Base-by-base conservation (phyloP, 2,797 vertebrate genomes). In the Paguma larvata region DNA sequence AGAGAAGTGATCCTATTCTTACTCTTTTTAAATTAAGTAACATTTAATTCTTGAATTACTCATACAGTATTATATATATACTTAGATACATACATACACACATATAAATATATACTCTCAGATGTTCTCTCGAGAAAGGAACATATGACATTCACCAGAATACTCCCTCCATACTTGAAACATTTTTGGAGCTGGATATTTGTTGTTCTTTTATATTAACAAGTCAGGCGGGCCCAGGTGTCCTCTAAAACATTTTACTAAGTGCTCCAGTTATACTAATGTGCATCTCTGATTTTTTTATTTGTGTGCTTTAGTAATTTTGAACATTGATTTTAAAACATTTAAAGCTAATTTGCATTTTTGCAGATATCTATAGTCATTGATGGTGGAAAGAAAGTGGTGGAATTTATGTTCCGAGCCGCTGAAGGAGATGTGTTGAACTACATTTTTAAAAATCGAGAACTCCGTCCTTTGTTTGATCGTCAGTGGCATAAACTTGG, bases 401-500 rank as follows among this genome's bases (percentile, higher is more conserved):
- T 99, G 97, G 99, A 99, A 97, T 99, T 99, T 97, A 99, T 99
- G 87, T 99, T 98, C 88, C 99, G 96, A 96, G 99, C 99, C 15
- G 96, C 98, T 16, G 98, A 99, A 82, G 99, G 99, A 98, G 99
- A 99, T 95, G 98, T 98, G 77, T 98, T 99, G 73, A 99, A 99
- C 97, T 99, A 99, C 97, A 98, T 99, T 23, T 99, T 99, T 97
- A 99, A 99, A 98, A 99, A 99, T 98, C 99, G 99, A 95, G 99
- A 99, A 98, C 99, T 99, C 38, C 99, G 99, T 93, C 97, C 98
- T 95, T 99, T 99, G 94, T 99, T 99, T 97, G 99, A 99, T 98
- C 99, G 99, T 38, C 99, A 99, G 96, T 99, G 99, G 99, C 99
- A 99, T 99, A 99, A 99, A 98, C 99, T 99, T 98, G 98, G 99